These are phyloP conservation scores for Phymorhynchus buccinoides DNA, from an alignment of 1,140 invertebrate species.

Conservation along the genomic window DNA sequence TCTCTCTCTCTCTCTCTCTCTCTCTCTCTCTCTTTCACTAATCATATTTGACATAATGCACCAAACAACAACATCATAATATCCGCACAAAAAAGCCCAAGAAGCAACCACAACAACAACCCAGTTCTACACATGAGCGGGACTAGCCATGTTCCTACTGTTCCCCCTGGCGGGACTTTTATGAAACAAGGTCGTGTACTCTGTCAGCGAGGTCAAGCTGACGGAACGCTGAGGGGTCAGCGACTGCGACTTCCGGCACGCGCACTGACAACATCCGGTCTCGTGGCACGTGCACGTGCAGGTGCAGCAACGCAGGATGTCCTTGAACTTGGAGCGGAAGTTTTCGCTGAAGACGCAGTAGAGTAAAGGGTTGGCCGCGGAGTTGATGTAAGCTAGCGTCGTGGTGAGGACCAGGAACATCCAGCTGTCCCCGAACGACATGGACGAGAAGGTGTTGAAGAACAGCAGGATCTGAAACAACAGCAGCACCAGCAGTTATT, in stretches of 20 bases:
- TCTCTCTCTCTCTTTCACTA: no score
- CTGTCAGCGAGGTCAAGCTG: conserved; percentile 52
- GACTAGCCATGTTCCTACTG: conserved; percentile 35
- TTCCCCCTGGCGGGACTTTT: conserved; percentile 21
- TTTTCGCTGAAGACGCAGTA: conserved; percentile 74
- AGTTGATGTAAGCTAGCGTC: conserved; percentile 70
- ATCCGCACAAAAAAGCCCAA: no score
- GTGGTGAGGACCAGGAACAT: conserved; percentile 69
- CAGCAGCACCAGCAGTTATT: no score
- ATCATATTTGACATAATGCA: no score
- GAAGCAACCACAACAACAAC: no score
- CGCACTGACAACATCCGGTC: no score
- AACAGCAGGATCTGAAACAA: conserved; percentile 63
- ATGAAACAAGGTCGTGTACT: conserved; percentile 54
- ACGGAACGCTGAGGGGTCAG: conserved; percentile 39
- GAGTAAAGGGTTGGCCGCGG: conserved; percentile 73
- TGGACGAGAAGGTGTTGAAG: conserved; percentile 69
- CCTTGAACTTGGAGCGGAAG: conserved; percentile 72
- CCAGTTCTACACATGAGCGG: conserved; percentile 4
- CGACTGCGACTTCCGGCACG: conserved; percentile 35
- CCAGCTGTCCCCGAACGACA: conserved; percentile 68
- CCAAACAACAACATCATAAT: no score
- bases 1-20: not conserved
- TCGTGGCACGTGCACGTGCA: conserved; percentile 56
- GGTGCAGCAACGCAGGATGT: conserved; percentile 48